These are phyloP conservation scores for Congeria kusceri DNA, from an alignment of 2,888 invertebrate species.

Conservation along the genomic window DNA sequence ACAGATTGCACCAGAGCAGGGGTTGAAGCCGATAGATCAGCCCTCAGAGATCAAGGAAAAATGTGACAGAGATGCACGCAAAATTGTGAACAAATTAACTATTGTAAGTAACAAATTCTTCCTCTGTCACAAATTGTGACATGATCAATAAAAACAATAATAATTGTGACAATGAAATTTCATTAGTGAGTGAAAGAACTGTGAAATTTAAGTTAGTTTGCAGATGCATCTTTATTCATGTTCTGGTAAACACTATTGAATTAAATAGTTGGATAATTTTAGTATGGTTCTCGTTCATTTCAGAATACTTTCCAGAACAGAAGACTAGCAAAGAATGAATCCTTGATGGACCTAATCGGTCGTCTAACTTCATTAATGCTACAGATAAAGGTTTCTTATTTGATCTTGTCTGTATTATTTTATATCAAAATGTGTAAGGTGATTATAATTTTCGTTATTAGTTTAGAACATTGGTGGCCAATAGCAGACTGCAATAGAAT, in stretches of 20 bases:
- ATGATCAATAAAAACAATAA: not conserved
- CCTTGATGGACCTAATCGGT: slow-evolving; percentile 91
- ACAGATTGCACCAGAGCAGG: slow-evolving; percentile 93
- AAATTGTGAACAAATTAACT: slow-evolving; percentile 89
- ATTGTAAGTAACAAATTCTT: slow-evolving; percentile 61
- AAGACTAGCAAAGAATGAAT: slow-evolving; percentile 81
- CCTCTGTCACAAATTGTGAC: not conserved
- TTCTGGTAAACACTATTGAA: no score
- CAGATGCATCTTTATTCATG: no score
- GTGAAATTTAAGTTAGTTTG: no score
- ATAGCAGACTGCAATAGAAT: no score
- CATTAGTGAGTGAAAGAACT: no score
- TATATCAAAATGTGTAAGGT: no score
- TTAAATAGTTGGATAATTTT: no score
- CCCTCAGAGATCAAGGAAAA: slow-evolving; percentile 95
- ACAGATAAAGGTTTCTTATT: slow-evolving; percentile 92
- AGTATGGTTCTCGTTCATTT: slow-evolving; percentile 40
- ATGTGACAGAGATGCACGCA: slow-evolving; percentile 93
- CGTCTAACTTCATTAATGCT: slow-evolving; percentile 95
- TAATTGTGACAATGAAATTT: no score
- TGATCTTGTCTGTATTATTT: no score
- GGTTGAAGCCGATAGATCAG: slow-evolving; percentile 93
- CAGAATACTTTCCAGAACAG: slow-evolving; percentile 79
- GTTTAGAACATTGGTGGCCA: no score
- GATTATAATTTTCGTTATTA: no score